Conservation (phyloP, 2,888 invertebrate species). For the Heterodera filipjevi region DNA sequence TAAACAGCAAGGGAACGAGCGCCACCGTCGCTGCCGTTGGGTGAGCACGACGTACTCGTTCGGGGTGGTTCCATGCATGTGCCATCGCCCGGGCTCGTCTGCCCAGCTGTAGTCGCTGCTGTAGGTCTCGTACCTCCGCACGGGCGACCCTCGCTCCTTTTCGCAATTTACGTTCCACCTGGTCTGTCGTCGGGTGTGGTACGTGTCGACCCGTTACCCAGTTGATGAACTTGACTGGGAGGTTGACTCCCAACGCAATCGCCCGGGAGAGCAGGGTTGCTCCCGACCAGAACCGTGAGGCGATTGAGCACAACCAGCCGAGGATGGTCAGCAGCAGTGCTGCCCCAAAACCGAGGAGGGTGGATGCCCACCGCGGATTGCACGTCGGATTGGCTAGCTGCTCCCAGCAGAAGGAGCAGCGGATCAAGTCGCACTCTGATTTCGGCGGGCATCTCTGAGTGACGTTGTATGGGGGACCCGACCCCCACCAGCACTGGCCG, state of each 20-base stretch:
- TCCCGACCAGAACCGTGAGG: too few relatives aligned
- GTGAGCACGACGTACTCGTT: not conserved
- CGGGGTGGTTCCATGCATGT: not conserved
- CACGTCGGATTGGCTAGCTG: constrained; percentile 1
- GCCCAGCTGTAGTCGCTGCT: not conserved
- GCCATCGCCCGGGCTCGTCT: not conserved
- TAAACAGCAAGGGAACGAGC: not conserved
- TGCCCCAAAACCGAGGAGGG: not conserved
- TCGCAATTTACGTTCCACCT: too few relatives aligned
- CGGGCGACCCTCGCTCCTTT: not conserved
- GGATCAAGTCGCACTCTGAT: not conserved
- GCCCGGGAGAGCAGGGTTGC: not conserved
- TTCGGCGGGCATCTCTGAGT: not conserved
- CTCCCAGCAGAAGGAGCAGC: not conserved
- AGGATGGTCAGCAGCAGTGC: not conserved
- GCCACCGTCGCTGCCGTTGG: too few relatives aligned
- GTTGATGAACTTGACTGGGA: too few relatives aligned
- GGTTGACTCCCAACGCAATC: too few relatives aligned
- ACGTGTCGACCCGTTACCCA: not conserved
- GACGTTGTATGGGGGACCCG: not conserved
- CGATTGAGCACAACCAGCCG: not conserved
- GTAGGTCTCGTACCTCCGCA: not conserved
- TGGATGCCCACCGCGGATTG: not conserved
- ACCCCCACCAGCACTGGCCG: not conserved
- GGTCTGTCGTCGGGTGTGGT: not conserved